A percentile compares a stretch with the other conserved stretches of the same genome.
phyloP scores from a whole-genome alignment of 2,797 vertebrate genomes.

The Macropodus opercularis region DNA sequence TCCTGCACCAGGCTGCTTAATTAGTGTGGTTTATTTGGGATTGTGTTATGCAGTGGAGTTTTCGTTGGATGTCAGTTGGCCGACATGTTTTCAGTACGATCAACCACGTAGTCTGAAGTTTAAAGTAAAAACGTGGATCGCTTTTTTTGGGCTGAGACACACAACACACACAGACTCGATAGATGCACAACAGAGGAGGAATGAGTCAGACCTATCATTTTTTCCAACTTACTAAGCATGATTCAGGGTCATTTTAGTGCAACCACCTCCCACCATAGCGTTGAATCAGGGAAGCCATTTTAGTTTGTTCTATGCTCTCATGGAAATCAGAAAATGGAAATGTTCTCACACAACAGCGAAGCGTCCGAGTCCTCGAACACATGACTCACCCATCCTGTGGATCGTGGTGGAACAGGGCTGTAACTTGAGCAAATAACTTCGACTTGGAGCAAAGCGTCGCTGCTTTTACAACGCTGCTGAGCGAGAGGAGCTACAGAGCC shows the following conservation, averaged over 20 bases:
- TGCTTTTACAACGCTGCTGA: constrained; percentile 52
- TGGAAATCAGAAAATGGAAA: constrained; percentile 83
- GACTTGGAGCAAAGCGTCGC: constrained; percentile 47
- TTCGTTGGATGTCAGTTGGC: not conserved
- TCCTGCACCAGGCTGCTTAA: constrained; percentile 4
- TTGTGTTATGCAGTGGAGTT: not conserved
- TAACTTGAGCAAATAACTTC: constrained; percentile 74
- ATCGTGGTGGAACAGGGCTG: constrained; percentile 70
- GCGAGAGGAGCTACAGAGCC: constrained; percentile 32
- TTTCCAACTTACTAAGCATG: constrained; percentile 62
- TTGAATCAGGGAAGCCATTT: constrained; percentile 78
- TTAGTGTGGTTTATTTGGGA: not conserved
- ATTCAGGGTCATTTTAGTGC: constrained; percentile 56
- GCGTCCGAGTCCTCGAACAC: constrained; percentile 70
- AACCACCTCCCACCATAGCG: constrained; percentile 51
- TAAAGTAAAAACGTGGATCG: constrained; percentile 21
- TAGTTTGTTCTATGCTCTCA: constrained; percentile 75
- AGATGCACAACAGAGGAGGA: constrained; percentile 41
- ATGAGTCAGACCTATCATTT: constrained; percentile 65
- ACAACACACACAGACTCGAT: constrained; percentile 8
- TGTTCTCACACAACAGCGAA: constrained; percentile 76
- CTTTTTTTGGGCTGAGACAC: constrained; percentile 14
- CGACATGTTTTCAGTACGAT: not conserved
- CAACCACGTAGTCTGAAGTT: not conserved
- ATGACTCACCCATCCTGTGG: constrained; percentile 82